Evolutionary conservation across 2,113 vertebrate genomes (phyloP), one percentile per base, ranked within the genome.

Genomic region (Catharus bicknelli): DNA sequence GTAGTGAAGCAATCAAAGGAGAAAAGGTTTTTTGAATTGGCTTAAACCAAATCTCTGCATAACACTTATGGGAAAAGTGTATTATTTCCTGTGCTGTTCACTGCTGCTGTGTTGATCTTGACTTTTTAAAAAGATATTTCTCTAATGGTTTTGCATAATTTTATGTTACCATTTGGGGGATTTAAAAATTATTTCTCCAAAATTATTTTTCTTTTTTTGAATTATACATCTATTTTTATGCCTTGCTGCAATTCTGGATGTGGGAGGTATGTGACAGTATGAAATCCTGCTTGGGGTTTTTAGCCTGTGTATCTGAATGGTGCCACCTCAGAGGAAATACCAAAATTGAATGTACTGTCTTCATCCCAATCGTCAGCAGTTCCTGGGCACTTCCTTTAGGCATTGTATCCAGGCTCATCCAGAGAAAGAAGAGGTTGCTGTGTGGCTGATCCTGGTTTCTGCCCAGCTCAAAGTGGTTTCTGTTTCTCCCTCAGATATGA

Each of bases 361-460:
- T 32, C 20, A 53, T 58, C n/a, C 42, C 21, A 45, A 13, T 30
- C 9, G 4, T 1, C 53, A 66, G 32, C 55, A 69, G 55, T 26
- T 54, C 64, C 73, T 26, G 73, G 20, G 14, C 36, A 38, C 38
- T 48, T 90, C 19, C 47, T 50, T 54, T 32, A 45, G 61, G 53
- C 57, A 1, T 25, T 42, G 51, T 22, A 3, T 70, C 32, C 27
- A 77, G 62, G 11, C 19, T 57, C 25, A 22, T 45, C 20, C 2
- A 1, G 61, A 59, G 38, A 25, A 38, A 22, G 43, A 30, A 6
- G 38, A 19, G 3, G 0, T 4, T 50, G 47, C 59, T 57, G 42
- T 58, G 38, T 1, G 1, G 10, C 55, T 69, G 27, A n/a, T 80
- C 20, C 14, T 2, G 0, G 14, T 36, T 89, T 38, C 61, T 82